Evolutionary conservation across 2,797 vertebrate genomes (phyloP).

Genomic region (Thaleichthys pacificus): DNA sequence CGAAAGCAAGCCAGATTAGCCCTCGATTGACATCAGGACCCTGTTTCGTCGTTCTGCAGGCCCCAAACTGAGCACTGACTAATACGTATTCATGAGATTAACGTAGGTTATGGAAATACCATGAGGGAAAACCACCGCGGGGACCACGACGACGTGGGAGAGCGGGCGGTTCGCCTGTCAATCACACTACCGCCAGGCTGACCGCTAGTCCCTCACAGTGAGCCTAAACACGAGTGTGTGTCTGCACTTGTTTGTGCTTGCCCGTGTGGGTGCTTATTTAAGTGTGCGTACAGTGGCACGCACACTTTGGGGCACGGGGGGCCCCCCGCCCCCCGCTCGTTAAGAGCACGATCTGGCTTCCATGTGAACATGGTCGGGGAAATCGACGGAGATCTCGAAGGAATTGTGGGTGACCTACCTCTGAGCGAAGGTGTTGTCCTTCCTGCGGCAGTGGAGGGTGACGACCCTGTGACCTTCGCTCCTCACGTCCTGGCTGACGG

Average conservation of each 20-base stretch:
- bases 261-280: background rate
- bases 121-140: background rate
- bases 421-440: conserved; percentile 76
- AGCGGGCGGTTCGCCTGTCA: background rate
- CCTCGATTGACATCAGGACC: conserved; percentile 59
- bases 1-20: conserved; percentile 41
- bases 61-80: conserved; percentile 7
- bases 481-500: conserved; percentile 84
- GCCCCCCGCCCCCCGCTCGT: too few species aligned
- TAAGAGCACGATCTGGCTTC: too few species aligned
- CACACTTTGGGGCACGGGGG: too few species aligned
- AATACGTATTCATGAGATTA: conserved; percentile 45
- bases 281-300: too few species aligned
- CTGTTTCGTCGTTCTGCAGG: background rate
- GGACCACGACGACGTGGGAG: background rate
- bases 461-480: conserved; percentile 85
- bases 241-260: conserved; percentile 3
- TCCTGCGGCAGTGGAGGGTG: conserved; percentile 85
- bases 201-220: background rate
- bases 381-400: background rate
- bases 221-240: background rate
- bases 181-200: background rate
- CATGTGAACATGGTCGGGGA: too few species aligned
- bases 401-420: conserved; percentile 71
- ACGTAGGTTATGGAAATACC: conserved; percentile 48